Evolutionary conservation across 1,140 invertebrate genomes (phyloP).

Genomic region (Alviniconcha marisindica): DNA sequence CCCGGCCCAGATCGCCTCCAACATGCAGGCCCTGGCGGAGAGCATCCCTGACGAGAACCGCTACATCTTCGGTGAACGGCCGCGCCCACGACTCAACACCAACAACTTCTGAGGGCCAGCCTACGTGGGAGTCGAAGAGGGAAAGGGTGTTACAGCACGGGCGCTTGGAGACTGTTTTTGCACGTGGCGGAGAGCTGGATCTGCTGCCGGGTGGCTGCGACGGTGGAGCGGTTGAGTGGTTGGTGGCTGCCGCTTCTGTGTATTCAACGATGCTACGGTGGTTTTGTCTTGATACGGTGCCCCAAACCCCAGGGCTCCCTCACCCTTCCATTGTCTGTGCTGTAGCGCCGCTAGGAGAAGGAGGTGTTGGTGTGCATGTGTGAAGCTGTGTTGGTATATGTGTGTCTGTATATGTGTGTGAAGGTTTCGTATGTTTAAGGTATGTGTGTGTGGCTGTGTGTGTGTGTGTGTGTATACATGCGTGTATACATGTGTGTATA

Average conservation of each 20-base stretch:
- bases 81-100: conserved; percentile 77
- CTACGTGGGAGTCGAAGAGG: no score
- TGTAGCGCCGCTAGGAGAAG: no score
- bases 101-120: conserved; percentile 55
- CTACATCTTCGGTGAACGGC: conserved; percentile 87
- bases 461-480: background rate
- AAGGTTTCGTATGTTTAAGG: background rate
- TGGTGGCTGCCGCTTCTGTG: no score
- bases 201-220: no score
- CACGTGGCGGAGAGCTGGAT: background rate
- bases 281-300: no score
- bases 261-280: no score
- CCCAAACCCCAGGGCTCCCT: no score
- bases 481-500: background rate
- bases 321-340: no score
- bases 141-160: background rate
- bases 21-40: conserved; percentile 89
- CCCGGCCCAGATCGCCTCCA: conserved; percentile 87
- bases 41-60: conserved; percentile 88
- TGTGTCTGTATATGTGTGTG: no score
- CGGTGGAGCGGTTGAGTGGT: no score
- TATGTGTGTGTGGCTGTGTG: background rate
- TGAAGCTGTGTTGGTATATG: no score
- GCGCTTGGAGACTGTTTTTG: background rate
- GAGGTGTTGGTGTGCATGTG: no score